These are phyloP conservation scores for Deroptyus accipitrinus DNA, from an alignment of 2,113 vertebrate genomes.

Conservation along the genomic window DNA sequence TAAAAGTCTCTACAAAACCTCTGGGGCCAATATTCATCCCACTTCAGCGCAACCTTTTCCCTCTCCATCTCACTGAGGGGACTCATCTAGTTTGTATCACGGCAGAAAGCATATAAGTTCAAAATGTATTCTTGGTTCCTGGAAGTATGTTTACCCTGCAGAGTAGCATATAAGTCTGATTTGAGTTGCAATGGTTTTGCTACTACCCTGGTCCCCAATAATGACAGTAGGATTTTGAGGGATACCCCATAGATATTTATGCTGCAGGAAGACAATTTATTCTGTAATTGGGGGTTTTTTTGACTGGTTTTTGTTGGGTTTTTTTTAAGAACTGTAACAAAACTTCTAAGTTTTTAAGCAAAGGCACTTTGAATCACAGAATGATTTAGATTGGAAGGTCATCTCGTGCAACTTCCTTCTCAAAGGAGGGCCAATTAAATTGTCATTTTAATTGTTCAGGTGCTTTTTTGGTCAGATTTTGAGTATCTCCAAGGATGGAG, in stretches of 20 bases:
- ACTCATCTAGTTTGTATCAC: fast-evolving
- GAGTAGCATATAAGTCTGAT: neutral
- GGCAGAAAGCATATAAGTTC: neutral
- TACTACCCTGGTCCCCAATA: fast-evolving
- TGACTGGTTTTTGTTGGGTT: neutral
- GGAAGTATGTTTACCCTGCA: neutral
- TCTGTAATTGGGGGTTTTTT: fast-evolving
- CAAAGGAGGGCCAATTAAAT: neutral
- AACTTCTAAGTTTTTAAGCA: neutral
- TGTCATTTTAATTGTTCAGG: neutral
- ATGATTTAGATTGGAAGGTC: neutral
- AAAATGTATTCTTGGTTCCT: neutral
- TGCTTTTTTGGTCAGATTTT: neutral
- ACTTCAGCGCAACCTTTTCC: neutral
- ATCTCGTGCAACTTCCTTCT: neutral
- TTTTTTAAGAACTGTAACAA: neutral
- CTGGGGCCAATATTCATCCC: neutral
- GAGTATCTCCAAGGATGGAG: neutral
- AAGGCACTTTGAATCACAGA: neutral
- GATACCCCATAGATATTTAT: neutral
- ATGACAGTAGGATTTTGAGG: neutral
- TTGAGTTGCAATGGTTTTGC: neutral
- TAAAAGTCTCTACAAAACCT: neutral
- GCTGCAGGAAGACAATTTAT: neutral
- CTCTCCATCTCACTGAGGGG: neutral